Base-by-base conservation (phyloP, 2,888 invertebrate genomes). In the Limnephilus marmoratus region DNA sequence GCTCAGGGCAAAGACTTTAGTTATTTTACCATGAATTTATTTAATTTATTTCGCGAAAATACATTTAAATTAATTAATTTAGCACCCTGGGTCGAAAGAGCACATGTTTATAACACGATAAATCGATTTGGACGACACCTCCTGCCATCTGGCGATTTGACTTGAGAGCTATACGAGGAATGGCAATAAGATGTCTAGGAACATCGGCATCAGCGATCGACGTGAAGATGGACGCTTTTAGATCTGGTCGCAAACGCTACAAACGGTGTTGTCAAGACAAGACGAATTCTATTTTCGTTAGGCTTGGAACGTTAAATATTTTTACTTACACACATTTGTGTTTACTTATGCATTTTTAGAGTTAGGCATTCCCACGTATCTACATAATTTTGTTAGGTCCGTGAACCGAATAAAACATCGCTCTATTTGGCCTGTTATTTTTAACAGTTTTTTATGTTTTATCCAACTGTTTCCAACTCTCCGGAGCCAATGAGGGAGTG, bases 121-220 rank as follows among this genome's bases (percentile, higher is more conserved):
- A 89, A 89, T 89, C 81, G 87, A 53, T 49, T 53, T 13, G 18
- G 68, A 87, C 86, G 24, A 31, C 53, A 68, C 34, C 37, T 31
- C n/a, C 31, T 18, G 80, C 88, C 88, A 89, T 89, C 88, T 89
- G 88, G 88, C 88, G 88, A 45, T 3, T 41, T 18, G 80, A 80
- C 68, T 80, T 15, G 29, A 15, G 24, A 89, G 34, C 80, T 89
- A 68, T 45, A 80, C 88, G 88, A 81, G 37, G 88, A 86, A 86
- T 86, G 86, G 24, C 49, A 68, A 68, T 24, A n/a, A 68, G 68
- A n/a, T n/a, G 53, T 29, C 24, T 24, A 41, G 24, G 37, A 12
- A 41, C 31, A 37, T 87, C 85, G 68, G 68, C 83, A 18, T 89
- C 88, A 89, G 88, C n/a, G 41, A 89, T 89, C 88, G 88, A 89